These are phyloP conservation scores for Anoplius nigerrimus DNA, from an alignment of 2,888 invertebrate genomes.

Conservation along the genomic window DNA sequence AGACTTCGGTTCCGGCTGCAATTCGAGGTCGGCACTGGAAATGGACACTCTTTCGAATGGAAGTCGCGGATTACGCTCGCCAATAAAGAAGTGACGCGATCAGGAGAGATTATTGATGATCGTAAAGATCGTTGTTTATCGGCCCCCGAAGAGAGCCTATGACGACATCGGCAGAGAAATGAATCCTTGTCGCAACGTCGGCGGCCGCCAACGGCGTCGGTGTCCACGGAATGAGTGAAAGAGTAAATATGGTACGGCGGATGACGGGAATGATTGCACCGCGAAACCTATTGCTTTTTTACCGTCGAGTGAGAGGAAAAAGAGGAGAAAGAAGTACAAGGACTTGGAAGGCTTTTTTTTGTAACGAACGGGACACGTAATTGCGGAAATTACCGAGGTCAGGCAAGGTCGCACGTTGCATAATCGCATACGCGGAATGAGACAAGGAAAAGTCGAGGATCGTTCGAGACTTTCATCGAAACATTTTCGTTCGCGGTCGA, in stretches of 20 bases:
- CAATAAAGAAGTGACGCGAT: not conserved
- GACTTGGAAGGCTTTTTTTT: slow-evolving; percentile 36
- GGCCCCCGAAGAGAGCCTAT: not conserved
- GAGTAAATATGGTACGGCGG: not conserved
- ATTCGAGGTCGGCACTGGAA: slow-evolving; percentile 24
- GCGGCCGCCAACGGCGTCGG: not conserved
- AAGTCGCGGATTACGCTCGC: not conserved
- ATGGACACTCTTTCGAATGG: slow-evolving; percentile 16
- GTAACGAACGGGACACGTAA: slow-evolving; percentile 28
- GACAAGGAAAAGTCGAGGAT: slow-evolving; percentile 32
- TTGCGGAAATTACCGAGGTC: slow-evolving; percentile 48
- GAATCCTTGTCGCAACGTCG: no score
- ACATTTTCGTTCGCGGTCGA: not conserved
- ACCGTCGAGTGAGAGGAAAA: slow-evolving; percentile 22
- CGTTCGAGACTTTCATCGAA: slow-evolving; percentile 44
- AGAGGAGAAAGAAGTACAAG: slow-evolving; percentile 49
- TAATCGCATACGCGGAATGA: slow-evolving; percentile 23
- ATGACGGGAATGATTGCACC: slow-evolving; percentile 12
- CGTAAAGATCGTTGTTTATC: not conserved
- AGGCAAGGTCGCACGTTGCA: slow-evolving; percentile 45
- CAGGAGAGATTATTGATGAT: not conserved
- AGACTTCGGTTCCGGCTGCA: slow-evolving; percentile 26
- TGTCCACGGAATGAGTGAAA: not conserved
- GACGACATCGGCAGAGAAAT: not conserved
- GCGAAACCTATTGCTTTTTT: slow-evolving; percentile 17